These are phyloP conservation scores for Bettongia penicillata DNA, from an alignment of 2,113 vertebrate species.

Conservation along the genomic window DNA sequence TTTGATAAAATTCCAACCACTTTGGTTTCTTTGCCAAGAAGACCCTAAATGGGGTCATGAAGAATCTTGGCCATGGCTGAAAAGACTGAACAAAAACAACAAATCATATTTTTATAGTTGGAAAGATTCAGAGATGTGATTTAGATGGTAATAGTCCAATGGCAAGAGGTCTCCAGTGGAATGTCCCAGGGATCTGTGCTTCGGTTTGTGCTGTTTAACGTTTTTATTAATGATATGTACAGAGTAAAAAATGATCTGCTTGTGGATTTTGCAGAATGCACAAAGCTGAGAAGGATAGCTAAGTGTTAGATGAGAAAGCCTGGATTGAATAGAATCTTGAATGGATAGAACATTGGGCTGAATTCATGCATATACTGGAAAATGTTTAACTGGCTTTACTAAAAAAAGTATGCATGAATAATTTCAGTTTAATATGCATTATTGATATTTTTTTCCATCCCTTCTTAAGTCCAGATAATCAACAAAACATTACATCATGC, in stretches of 20 bases:
- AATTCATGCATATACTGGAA: not conserved
- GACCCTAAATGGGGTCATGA: not conserved
- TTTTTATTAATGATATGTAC: not conserved
- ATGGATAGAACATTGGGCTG: not conserved
- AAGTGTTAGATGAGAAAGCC: not conserved
- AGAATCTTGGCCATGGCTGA: not conserved
- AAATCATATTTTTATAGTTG: not conserved
- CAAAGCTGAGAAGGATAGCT: not conserved
- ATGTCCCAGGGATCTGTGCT: not conserved
- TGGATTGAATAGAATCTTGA: not conserved
- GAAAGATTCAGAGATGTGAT: not conserved
- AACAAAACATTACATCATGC: not conserved
- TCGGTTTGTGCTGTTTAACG: not conserved
- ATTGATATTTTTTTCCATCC: not conserved
- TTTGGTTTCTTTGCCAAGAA: not conserved
- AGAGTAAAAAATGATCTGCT: not conserved
- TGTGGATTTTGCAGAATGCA: not conserved
- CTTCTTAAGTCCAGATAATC: not conserved
- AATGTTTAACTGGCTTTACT: not conserved
- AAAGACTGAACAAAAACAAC: not conserved
- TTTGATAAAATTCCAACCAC: not conserved
- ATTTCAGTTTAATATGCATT: not conserved
- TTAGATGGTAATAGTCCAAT: not conserved
- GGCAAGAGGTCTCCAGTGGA: not conserved
- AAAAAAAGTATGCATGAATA: not conserved